Evolutionary conservation across 2,797 vertebrate genomes (phyloP).

Genomic region (Choloepus didactylus): DNA sequence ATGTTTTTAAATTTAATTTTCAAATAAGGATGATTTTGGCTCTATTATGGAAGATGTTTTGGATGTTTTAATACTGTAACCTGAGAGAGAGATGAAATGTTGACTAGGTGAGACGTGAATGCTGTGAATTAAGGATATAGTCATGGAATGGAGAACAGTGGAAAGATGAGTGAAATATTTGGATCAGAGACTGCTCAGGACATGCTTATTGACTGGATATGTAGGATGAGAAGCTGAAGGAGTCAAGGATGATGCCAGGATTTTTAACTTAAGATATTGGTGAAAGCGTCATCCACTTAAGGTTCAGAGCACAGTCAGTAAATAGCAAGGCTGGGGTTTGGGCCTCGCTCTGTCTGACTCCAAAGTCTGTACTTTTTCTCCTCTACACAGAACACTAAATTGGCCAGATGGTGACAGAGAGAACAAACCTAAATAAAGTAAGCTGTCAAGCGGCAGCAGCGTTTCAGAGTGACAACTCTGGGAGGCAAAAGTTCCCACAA

Average conservation of each 20-base stretch:
- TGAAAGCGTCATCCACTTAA: background rate
- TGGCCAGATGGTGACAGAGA: background rate
- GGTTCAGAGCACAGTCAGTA: background rate
- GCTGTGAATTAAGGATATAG: background rate
- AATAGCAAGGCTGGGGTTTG: background rate
- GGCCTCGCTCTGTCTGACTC: background rate
- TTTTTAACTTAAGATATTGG: background rate
- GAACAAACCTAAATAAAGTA: background rate
- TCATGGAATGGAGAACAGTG: background rate
- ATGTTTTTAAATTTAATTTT: background rate
- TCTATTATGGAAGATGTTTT: background rate
- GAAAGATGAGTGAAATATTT: background rate
- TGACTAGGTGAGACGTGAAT: background rate
- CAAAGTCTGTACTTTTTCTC: background rate
- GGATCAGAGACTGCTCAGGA: background rate
- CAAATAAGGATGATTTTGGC: background rate
- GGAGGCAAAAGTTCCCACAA: background rate
- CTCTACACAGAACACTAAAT: background rate
- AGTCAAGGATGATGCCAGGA: background rate
- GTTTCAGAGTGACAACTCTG: background rate
- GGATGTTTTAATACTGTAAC: background rate
- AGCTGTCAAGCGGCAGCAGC: background rate
- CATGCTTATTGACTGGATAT: background rate
- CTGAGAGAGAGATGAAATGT: background rate
- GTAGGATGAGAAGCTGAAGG: background rate